Percentiles rank a stretch among this genome's conserved stretches.
These are phyloP conservation scores for Strongylocentrotus purpuratus DNA, from an alignment of 35 echinoderm and acorn worm species.

Conservation along the genomic window DNA sequence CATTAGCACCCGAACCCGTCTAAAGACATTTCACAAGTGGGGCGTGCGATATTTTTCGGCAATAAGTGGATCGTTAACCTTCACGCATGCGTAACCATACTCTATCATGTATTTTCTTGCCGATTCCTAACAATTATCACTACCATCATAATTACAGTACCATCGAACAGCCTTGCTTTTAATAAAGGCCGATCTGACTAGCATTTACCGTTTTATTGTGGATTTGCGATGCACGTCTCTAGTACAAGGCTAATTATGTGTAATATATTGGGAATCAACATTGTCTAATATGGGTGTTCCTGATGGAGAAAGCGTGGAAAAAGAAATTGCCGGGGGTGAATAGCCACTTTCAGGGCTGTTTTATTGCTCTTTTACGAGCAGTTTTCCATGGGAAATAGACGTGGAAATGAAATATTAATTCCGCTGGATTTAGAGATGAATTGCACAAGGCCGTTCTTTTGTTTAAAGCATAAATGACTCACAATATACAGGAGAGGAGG, in stretches of 20 bases:
- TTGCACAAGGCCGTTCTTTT: neutral
- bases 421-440: neutral
- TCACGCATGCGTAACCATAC: neutral
- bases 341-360: constrained; percentile 14
- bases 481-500: neutral
- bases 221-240: neutral
- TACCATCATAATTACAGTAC: neutral
- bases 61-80: neutral
- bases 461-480: neutral
- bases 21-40: neutral
- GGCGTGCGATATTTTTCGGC: neutral
- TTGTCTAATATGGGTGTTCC: neutral
- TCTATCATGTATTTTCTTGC: neutral
- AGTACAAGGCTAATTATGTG: neutral
- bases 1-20: neutral
- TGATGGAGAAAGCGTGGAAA: neutral
- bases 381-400: neutral
- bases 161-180: neutral
- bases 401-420: constrained; percentile 14
- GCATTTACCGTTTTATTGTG: neutral
- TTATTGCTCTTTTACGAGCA: constrained; percentile 13
- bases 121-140: neutral
- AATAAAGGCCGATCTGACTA: neutral
- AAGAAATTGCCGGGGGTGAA: constrained; percentile 18
- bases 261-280: neutral